Evolutionary conservation across 2,113 vertebrate genomes (phyloP).

Genomic region (Odobenus rosmarus): DNA sequence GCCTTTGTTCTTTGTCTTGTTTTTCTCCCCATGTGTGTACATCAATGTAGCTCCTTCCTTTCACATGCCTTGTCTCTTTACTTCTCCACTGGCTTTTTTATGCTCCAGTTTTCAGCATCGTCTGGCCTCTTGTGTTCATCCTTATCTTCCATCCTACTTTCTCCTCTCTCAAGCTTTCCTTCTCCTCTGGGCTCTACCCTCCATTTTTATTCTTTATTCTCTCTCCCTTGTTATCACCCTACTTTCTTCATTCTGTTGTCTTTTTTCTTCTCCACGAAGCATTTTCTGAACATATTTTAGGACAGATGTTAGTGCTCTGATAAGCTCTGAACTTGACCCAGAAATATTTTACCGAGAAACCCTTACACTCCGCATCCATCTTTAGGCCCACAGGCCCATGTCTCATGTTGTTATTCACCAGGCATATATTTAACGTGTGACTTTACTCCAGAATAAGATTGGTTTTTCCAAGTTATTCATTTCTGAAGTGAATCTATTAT

Average conservation of each 20-base stretch:
- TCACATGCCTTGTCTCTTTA: neutral
- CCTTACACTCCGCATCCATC: neutral
- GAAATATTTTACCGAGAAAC: neutral
- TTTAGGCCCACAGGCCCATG: neutral
- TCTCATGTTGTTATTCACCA: neutral
- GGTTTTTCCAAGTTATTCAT: constrained; percentile 3
- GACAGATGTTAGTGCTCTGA: neutral
- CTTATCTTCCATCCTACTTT: neutral
- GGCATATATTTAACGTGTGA: neutral
- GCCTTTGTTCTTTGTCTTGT: neutral
- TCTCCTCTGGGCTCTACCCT: neutral
- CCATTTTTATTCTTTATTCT: neutral
- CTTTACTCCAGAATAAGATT: neutral
- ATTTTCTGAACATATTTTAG: constrained; percentile 11
- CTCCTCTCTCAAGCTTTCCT: neutral
- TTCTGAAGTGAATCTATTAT: neutral
- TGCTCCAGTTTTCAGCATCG: neutral
- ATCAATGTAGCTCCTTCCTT: neutral
- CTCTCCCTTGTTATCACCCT: neutral
- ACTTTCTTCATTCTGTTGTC: neutral
- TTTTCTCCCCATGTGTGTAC: neutral
- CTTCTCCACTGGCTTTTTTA: neutral
- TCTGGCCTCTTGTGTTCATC: neutral
- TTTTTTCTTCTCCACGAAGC: neutral
- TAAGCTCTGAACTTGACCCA: neutral